Evolutionary conservation across 2,888 invertebrate species (phyloP), one percentile per base, ranked within the genome.

Genomic region (Rotaria magnacalcarata): DNA sequence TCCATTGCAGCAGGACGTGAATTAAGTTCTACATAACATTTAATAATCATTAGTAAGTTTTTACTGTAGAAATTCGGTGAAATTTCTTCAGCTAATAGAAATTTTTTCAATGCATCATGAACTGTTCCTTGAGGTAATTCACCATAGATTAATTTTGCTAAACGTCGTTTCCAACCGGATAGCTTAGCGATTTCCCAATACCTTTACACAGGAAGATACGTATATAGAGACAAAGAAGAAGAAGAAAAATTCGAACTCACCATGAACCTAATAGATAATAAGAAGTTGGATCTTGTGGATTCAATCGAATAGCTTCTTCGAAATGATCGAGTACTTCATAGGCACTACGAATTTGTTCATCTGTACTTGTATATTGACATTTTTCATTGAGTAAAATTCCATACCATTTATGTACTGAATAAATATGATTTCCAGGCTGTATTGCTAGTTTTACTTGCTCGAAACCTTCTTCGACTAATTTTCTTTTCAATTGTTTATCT

Each of bases 401-500:
- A 47, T 80, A 80, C 80, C 80, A 80, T 80, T 80, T 80, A 80
- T 80, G 80, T n/a, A 80, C 80, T 14, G 80, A 80, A 80, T 80
- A 80, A n/a, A 47, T 80, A 80, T 80, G 80, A 47, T 80, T 80
- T n/a, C 80, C 80, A 24, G 7, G 11, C 11, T 24, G 10, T 8
- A 80, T 4, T 11, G 80, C 43, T 47, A 47, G 6, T 47, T 80
- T 47, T 24, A n/a, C 80, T n/a, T 80, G 47, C 14, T 43, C 47
- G n/a, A 11, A 80, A 24, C 80, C 80, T 6, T 80, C n/a, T 80
- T 80, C 80, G 19, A 80, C 47, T 47, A 80, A n/a, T 80, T 80
- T 43, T 19, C 47, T 47, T 47, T 80, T 80, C n/a, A 80, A 80
- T 47, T 47, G 80, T n/a, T 80, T 80, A 80, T 80, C 80, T 80